Base-by-base conservation (phyloP, 2,888 invertebrate species). In the Spilosoma lubricipeda region DNA sequence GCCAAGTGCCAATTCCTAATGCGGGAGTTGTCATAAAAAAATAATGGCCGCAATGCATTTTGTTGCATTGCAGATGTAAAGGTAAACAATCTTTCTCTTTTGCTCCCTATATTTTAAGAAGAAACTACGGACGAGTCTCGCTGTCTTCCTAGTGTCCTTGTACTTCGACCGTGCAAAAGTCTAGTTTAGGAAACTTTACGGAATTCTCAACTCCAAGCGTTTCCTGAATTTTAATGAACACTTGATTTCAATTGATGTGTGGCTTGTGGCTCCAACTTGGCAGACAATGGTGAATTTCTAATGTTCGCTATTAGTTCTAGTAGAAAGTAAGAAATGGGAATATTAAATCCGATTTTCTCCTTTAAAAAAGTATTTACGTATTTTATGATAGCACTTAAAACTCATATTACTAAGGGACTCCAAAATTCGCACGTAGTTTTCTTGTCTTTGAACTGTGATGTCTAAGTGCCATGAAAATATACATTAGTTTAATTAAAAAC, bases 171-270 rank as follows among this genome's bases (percentile, higher is more conserved):
- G 65, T 27, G 71, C 75, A 75, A 78, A 81, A 77, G 76, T 77
- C 71, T 39, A 45, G 11, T 67, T 66, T 65, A 65, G 68, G 75
- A 78, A 84, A 80, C 81, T 83, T 72, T 36, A 75, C 77, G 74
- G 81, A 81, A 30, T 30, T 80, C 65, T 76, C 63, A 77, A 79
- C 76, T 76, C n/a, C 42, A 33, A 5, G 64, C 71, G 75, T 73
- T 77, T 59, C 67, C 73, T 74, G 80, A 81, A 85, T 84, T 67
- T 75, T 75, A 83, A 84, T 83, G 78, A 82, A 73, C 73, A 71
- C 73, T 84, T 75, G 80, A 76, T 79, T 84, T 79, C 79, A 77
- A 76, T 80, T 76, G 70, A 69, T 77, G 77, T 79, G 75, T 70
- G 75, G 66, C 69, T 67, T 75, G 77, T 42, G 77, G 76, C 77